Base-by-base conservation (phyloP, 2,888 invertebrate species). In the Drosophila pseudotalamancana region DNA sequence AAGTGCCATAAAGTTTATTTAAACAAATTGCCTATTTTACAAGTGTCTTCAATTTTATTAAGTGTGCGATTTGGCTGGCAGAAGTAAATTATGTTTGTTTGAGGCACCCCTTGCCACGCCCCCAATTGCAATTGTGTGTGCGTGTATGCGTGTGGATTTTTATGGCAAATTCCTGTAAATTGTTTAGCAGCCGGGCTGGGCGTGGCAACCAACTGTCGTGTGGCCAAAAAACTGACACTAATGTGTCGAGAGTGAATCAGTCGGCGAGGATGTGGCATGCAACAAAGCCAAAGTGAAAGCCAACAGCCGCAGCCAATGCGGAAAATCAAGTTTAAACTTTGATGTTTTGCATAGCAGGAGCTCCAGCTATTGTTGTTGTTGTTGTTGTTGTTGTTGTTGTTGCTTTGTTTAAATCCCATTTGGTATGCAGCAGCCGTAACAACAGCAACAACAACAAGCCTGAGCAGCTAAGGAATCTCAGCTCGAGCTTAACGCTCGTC, bases 11-110 rank as follows among this genome's bases (percentile, higher is more conserved):
- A 86, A 82, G 86, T 85, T 82, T 80, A 86, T 83, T 79, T 86
- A 84, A 84, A 86, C 81, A 86, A 84, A 84, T 84, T 84, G 84
- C 87, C 87, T 78, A 84, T 86, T 86, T 83, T 81, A 84, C 76
- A 83, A 86, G 86, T 74, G 78, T 77, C 86, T 86, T 83, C 78
- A 83, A 76, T 83, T 83, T 83, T 82, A 79, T 85, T 79, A 82
- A 82, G 81, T 85, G 81, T 79, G 69, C 77, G 63, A 67, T 72
- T 74, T 74, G 61, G 50, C 43, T 55, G 45, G 35, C 48, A 35
- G 37, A 49, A 60, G 69, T 64, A 72, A 72, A 72, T 74, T 45
- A 54, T 60, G 68, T 39, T 31, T 37, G 21, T 35, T 14, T 16
- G 18, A 35, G 34, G n/a, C n/a, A n/a, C n/a, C 18, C 18, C 29